Base-by-base conservation (phyloP, 2,888 invertebrate species). In the Hirtodrosophila duncani region DNA sequence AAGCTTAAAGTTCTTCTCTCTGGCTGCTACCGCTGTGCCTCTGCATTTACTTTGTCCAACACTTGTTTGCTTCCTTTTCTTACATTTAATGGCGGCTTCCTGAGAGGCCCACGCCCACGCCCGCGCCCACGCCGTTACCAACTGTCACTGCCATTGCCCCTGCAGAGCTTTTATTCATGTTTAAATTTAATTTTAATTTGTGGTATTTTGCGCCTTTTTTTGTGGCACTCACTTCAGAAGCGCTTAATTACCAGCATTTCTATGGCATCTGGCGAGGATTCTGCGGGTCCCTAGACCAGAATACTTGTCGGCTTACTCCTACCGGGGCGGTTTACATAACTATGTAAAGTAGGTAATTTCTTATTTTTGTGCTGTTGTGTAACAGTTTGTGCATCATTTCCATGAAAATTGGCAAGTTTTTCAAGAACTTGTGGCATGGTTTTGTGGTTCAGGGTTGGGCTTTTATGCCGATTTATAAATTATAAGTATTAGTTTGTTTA, bases 221-320 rank as follows among this genome's bases (percentile, higher is more conserved):
- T 14, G 23, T 56, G 30, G 30, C 48, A 30, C 38, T 37, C 49
- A 50, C 31, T 50, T 58, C 36, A 49, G 43, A 39, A 50, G 64
- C 53, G 63, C 79, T 79, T 74, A 74, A 74, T 74, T 74, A 79
- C 77, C 74, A 75, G 72, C 79, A 71, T 75, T 58, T 63, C 52
- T 41, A 53, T 59, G 62, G 53, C 48, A 53, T 56, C 45, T 49
- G 34, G 33, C 44, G 27, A 27, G 31, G 33, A 14, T 17, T 13
- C 21, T 8, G 42, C 49, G 49, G 50, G 50, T 51, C 44, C 38
- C 24, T 23, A 26, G n/a, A 10, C 24, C n/a, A 24, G 17, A 17
- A 38, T 16, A 20, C 29, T 18, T 36, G n/a, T n/a, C n/a, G n/a
- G n/a, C n/a, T n/a, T n/a, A n/a, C n/a, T n/a, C n/a, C n/a, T n/a